phyloP scores from a whole-genome alignment of 2,888 invertebrate genomes.

The Theretra japonica region DNA sequence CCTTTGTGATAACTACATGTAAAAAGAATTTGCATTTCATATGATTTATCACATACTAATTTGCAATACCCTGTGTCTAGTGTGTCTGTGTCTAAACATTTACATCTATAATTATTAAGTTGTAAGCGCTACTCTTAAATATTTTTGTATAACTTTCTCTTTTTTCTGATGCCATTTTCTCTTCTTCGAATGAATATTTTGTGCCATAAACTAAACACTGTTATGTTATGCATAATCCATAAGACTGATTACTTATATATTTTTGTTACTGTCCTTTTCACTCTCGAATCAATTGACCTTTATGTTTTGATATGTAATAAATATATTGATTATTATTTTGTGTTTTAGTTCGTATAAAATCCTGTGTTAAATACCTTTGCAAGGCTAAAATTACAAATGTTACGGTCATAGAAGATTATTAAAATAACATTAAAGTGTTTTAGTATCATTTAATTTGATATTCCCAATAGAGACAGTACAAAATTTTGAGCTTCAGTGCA shows the following conservation, averaged over 20 bases:
- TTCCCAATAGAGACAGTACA: conserved; percentile 27
- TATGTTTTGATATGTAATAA: conserved; percentile 22
- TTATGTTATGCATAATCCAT: conserved; percentile 18
- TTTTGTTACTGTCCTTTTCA: conserved; percentile 19
- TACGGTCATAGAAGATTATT: neutral
- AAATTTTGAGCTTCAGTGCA: conserved; percentile 26
- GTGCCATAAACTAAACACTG: conserved; percentile 12
- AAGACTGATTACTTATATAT: conserved; percentile 25
- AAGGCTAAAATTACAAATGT: neutral
- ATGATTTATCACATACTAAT: no score
- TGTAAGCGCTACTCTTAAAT: no score
- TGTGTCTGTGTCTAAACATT: no score
- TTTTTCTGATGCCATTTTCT: neutral
- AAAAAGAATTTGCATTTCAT: no score
- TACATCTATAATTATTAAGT: no score
- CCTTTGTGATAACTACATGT: no score
- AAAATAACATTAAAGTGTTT: neutral
- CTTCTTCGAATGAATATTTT: neutral
- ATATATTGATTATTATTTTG: conserved; percentile 10
- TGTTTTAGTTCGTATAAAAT: neutral
- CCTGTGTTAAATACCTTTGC: neutral
- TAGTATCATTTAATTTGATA: conserved; percentile 27
- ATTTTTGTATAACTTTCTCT: no score
- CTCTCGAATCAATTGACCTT: conserved; percentile 21
- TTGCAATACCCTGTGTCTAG: no score